phyloP scores from a whole-genome alignment of 37 sponge, comb jelly and placozoan genomes.

The Mnemiopsis leidyi region DNA sequence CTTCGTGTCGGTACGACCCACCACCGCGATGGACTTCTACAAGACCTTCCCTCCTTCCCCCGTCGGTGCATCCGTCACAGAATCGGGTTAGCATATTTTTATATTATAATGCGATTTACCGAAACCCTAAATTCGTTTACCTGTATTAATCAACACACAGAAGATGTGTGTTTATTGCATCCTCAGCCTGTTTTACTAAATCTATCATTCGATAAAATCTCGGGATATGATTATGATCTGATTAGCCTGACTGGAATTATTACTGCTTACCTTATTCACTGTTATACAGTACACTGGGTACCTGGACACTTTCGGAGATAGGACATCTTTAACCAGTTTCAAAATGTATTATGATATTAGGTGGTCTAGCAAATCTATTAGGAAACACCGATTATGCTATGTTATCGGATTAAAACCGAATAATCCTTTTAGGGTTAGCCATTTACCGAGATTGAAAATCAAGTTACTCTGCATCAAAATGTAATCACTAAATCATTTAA shows the following conservation, averaged over 20 bases:
- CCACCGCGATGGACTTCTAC: constrained; percentile 60
- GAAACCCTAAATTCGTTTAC: constrained; percentile 57
- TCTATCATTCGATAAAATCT: constrained; percentile 48
- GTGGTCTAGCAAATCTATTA: constrained; percentile 54
- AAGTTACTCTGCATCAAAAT: constrained; percentile 42
- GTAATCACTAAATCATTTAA: constrained; percentile 63
- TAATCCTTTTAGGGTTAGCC: constrained; percentile 55
- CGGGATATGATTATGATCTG: constrained; percentile 38
- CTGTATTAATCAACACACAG: constrained; percentile 52
- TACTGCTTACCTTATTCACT: not conserved
- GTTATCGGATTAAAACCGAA: constrained; percentile 37
- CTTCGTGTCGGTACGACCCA: constrained; percentile 26
- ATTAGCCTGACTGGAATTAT: constrained; percentile 43
- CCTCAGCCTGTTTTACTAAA: constrained; percentile 1
- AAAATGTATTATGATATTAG: constrained; percentile 61
- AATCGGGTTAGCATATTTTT: constrained; percentile 55
- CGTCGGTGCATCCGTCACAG: constrained; percentile 18
- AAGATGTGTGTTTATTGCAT: constrained; percentile 17
- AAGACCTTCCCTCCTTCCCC: constrained; percentile 23
- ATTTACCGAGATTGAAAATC: constrained; percentile 52
- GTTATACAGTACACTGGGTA: not conserved
- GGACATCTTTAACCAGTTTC: constrained; percentile 24
- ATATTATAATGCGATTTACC: constrained; percentile 55
- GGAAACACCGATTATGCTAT: constrained; percentile 40
- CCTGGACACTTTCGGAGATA: not conserved